Percentiles rank a stretch among this genome's conserved stretches.
phyloP scores from a whole-genome alignment of 2,113 vertebrate species.

The Ovis aries region ARS-UI_Ramb_v3.0 NC_056078.1:9534001-9534500 shows the following conservation, averaged over 20 bases:
- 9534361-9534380: too few relatives aligned
- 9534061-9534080: not conserved
- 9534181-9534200: not conserved
- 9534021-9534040: not conserved
- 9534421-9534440: too few relatives aligned
- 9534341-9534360: accelerated
- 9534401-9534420: too few relatives aligned
- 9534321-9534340: accelerated
- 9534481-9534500: too few relatives aligned
- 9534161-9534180: not conserved
- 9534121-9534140: not conserved
- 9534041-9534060: not conserved
- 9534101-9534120: not conserved
- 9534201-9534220: not conserved
- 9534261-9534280: not conserved
- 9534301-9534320: not conserved
- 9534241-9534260: not conserved
- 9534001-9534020: not conserved
- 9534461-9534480: too few relatives aligned
- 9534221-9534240: not conserved
- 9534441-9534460: too few relatives aligned
- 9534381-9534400: too few relatives aligned
- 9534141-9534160: not conserved
- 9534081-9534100: not conserved
- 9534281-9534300: not conserved